Base-by-base conservation (phyloP, 35 echinoderm and acorn worm species). In the Ophioderma brevispina region DNA sequence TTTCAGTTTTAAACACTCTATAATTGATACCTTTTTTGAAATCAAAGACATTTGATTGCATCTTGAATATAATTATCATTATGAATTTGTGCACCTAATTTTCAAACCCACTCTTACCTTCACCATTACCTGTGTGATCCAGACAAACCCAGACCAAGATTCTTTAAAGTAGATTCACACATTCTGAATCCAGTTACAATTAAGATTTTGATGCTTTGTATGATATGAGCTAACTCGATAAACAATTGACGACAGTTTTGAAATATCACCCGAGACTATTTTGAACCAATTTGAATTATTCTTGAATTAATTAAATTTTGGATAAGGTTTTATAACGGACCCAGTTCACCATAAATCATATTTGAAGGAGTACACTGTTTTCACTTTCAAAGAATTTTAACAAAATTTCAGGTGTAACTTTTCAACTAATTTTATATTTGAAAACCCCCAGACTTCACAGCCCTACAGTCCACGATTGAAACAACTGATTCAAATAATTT, bases 401-500 rank as follows among this genome's bases (percentile, higher is more conserved):
- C n/a, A n/a, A 46, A 1, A 30, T 46, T 41, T 41, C 63, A 40
- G 30, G 75, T 76, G 63, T 30, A 87, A 87, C 8, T 75, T 37
- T 87, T 87, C 75, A 76, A 77, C 6, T 37, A 40, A 21, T 28
- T 19, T 4, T 33, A 87, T 78, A 38, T 76, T 36, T 31, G 37
- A 55, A 42, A 87, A 41, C 33, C 85, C 64, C 85, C 85, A 77
- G 28, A 87, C 64, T 77, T 87, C 63, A 76, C 32, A 77, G 28
- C 85, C 85, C 76, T 87, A 87, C 28, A 87, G 35, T 19, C 76
- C 17, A 87, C 43, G 3, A 37, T 63, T 30, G 43, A 19, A 37
- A 87, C 85, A 77, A 87, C 33, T 40, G 33, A 33, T 39, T 87
- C 70, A 78, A 87, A 87, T 13, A 87, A n/a, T n/a, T n/a, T 28